Percentiles rank a stretch among this genome's conserved stretches.
phyloP scores from a whole-genome alignment of 1,140 invertebrate genomes.

The Periplaneta americana region DNA sequence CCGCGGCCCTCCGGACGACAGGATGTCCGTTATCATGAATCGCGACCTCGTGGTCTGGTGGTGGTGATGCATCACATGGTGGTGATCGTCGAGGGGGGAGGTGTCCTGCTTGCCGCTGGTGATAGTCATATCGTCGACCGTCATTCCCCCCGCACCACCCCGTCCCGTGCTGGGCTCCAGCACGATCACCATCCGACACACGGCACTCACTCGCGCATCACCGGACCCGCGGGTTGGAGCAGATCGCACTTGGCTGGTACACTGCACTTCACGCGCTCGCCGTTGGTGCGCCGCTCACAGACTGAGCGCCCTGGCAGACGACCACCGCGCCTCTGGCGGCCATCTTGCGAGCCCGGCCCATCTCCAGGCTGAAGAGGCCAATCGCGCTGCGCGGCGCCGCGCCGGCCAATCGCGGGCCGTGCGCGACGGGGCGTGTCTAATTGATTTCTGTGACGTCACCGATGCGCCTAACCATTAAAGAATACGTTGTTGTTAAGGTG shows the following conservation, averaged over 20 bases:
- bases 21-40: conserved; percentile 37
- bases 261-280: not conserved
- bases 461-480: conserved; percentile 8
- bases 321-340: conserved; percentile 4
- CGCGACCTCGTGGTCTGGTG: conserved; percentile 20
- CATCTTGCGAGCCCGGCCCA: conserved; percentile 1
- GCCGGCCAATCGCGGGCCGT: conserved; percentile 5
- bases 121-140: conserved; percentile 14
- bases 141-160: conserved; percentile 7
- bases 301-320: not conserved
- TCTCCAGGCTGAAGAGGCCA: not conserved
- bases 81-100: not conserved
- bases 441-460: conserved; percentile 9
- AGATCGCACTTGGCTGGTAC: not conserved
- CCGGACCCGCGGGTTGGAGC: not conserved
- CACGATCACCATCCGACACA: conserved; percentile 16
- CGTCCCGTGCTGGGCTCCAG: not conserved
- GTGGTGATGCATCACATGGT: not conserved
- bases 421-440: conserved; percentile 1
- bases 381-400: not conserved
- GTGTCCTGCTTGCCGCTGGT: not conserved
- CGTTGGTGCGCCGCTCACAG: not conserved
- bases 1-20: conserved; percentile 23
- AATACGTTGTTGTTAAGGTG: not conserved
- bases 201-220: not conserved